These are phyloP conservation scores for Agelaius phoeniceus DNA, from an alignment of 2,113 vertebrate genomes.

Conservation along the genomic window DNA sequence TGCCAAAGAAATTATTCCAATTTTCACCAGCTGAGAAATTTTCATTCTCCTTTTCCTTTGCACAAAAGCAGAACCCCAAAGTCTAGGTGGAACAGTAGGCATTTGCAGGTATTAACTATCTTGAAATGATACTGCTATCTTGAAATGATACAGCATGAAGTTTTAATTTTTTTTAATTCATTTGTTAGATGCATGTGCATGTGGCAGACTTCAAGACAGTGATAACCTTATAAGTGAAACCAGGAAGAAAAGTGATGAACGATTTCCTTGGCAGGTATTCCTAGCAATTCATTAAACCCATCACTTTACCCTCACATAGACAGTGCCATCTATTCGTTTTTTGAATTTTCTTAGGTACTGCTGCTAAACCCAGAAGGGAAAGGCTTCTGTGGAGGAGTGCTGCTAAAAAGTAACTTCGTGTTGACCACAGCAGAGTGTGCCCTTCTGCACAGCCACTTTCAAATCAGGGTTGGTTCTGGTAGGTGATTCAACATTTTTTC, in stretches of 20 bases:
- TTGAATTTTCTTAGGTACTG: slow-evolving; percentile 72
- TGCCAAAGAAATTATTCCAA: background rate
- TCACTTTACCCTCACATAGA: background rate
- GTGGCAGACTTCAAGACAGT: slow-evolving; percentile 55
- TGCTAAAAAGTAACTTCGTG: slow-evolving; percentile 77
- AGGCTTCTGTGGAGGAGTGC: slow-evolving; percentile 81
- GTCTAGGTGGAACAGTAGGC: background rate
- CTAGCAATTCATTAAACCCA: background rate
- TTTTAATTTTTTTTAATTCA: background rate
- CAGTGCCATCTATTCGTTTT: background rate
- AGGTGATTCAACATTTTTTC: background rate
- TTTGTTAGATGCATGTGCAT: slow-evolving; percentile 70
- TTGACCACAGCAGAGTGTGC: slow-evolving; percentile 84
- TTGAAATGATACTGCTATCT: background rate
- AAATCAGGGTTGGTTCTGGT: slow-evolving; percentile 69
- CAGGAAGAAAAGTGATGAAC: background rate
- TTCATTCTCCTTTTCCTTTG: background rate
- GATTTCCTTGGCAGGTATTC: slow-evolving; percentile 90
- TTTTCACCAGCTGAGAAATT: background rate
- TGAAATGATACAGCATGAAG: background rate
- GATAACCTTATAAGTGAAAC: background rate
- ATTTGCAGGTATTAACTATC: background rate
- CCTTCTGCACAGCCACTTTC: slow-evolving; percentile 25
- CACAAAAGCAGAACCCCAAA: background rate
- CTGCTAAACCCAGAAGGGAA: slow-evolving; percentile 65